phyloP scores from a whole-genome alignment of 2,113 vertebrate species.

The Rattus rattus region DNA sequence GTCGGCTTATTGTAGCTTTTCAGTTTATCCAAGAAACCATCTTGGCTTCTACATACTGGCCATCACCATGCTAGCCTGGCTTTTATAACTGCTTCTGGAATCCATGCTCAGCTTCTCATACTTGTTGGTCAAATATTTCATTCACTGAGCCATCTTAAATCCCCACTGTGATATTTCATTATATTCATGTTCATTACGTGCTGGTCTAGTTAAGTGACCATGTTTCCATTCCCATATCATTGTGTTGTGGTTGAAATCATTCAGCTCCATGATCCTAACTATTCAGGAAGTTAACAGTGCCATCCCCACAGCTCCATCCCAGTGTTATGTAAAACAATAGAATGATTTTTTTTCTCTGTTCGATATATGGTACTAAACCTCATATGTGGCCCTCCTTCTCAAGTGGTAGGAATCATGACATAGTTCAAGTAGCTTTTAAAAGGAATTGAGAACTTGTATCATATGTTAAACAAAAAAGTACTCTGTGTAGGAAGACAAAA shows the following conservation, averaged over 20 bases:
- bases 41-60: neutral
- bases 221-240: neutral
- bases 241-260: neutral
- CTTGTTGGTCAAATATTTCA: neutral
- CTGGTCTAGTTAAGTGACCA: too few relatives aligned
- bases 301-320: too few relatives aligned
- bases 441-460: neutral
- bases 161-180: neutral
- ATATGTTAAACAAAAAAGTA: neutral
- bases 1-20: too few relatives aligned
- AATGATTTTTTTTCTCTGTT: neutral
- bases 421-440: neutral
- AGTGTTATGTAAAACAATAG: neutral
- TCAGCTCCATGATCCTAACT: neutral
- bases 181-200: too few relatives aligned
- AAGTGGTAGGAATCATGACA: neutral
- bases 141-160: neutral
- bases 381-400: neutral
- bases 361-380: neutral
- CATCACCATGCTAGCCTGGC: neutral
- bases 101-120: neutral
- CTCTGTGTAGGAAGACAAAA: neutral
- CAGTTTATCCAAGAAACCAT: neutral
- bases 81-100: neutral
- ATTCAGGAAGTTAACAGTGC: neutral